Base-by-base conservation (phyloP, 2,888 invertebrate species). In the Melanostoma mellinum region DNA sequence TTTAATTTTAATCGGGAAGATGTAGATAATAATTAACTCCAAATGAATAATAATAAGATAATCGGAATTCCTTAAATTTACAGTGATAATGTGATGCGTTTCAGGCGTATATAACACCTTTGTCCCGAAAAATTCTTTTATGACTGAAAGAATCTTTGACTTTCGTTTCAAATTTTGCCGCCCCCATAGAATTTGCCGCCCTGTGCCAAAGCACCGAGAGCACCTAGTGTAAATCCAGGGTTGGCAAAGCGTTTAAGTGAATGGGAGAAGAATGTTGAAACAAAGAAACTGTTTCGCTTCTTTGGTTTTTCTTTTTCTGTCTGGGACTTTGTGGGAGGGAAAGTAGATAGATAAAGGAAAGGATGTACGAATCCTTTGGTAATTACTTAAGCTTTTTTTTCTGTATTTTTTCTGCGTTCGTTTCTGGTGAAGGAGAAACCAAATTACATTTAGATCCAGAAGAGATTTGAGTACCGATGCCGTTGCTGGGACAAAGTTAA, bases 321-420 rank as follows among this genome's bases (percentile, higher is more conserved):
- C 63, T 50, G 38, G 44, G 32, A 52, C 52, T 67, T 36, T 75
- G 58, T 75, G 58, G 40, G 67, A 67, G 36, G 42, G 1, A 60
- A 33, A 52, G 33, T 10, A 52, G n/a, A 40, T 48, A 6, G 10
- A 38, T 10, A 38, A 65, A 42, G 40, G 38, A 20, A 63, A 48
- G 42, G 32, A 46, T 75, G 10, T 38, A 36, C 40, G 32, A 42
- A 52, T 65, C 44, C 68, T 60, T 75, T 52, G 44, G 52, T 75
- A 75, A 75, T 75, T 75, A 75, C 60, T 75, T 30, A 9, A 44
- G 30, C 53, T 68, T 73, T 60, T 63, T 63, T 30, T 55, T n/a
- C 20, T 6, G 10, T 72, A 46, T 48, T 40, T 58, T 68, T 42
- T 60, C 6, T 53, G 32, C 40, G 6, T 56, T 56, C 38, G 38